phyloP scores from a whole-genome alignment of 2,113 vertebrate species.

The Thermophis baileyi region DNA sequence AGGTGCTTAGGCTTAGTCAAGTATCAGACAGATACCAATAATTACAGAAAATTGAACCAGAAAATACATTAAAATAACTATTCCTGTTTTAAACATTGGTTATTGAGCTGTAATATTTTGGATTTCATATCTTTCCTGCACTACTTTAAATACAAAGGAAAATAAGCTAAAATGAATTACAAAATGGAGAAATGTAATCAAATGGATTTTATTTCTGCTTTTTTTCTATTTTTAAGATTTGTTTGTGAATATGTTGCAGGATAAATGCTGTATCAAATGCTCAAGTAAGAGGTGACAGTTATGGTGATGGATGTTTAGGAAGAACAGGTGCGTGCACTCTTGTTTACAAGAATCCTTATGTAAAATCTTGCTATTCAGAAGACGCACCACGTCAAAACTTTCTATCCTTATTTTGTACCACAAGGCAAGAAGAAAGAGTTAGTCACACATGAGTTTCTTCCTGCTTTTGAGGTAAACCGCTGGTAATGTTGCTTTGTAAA shows the following conservation, averaged over 20 bases:
- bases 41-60: background rate
- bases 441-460: background rate
- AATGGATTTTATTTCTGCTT: background rate
- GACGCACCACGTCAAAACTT: background rate
- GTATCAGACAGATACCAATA: background rate
- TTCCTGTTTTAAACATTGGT: background rate
- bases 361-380: background rate
- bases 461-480: background rate
- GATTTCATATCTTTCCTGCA: background rate
- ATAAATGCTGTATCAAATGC: conserved; percentile 94
- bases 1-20: background rate
- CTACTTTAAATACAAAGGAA: background rate
- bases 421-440: background rate
- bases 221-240: background rate
- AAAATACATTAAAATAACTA: background rate
- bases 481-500: background rate
- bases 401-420: background rate
- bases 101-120: background rate
- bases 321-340: conserved; percentile 75
- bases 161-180: background rate
- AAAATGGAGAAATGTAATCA: background rate
- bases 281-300: conserved; percentile 87
- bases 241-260: conserved; percentile 63
- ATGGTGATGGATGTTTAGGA: conserved; percentile 87
- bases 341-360: background rate